Base-by-base conservation (phyloP, 1,140 invertebrate genomes). In the Acyrthosiphon pisum region DNA sequence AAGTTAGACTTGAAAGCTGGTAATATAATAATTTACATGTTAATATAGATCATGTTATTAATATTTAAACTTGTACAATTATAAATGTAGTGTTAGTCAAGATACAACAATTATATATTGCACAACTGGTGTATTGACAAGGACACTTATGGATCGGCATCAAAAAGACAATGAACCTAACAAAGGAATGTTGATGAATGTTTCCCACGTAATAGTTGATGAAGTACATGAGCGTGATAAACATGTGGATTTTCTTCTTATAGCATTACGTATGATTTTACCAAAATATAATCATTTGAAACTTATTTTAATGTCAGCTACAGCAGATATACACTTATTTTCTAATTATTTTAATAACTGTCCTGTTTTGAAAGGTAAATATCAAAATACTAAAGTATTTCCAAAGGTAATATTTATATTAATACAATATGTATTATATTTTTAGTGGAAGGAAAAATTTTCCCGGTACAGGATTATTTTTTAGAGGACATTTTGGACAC, bases 221-320 rank as follows among this genome's bases (percentile, higher is more conserved):
- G 99, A 99, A 96, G 97, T 94, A 37, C 99, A 99, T 95, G 99
- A 99, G 95, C 96, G 99, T 0, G 98, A 99, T 95, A 96, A 98
- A 94, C 97, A 98, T 94, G 97, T 97, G 90, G 99, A 99, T 95
- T 99, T 99, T 95, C 95, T 99, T 30, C 95, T 99, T 68, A 97
- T 99, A 91, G 97, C 98, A 30, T 95, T 99, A 20, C 96, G 97
- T 93, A 97, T 99, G 94, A 96, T 97, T 8, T 94, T 99, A 11
- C 95, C 96, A 2, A 96, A 97, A 35, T 97, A 97, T 94, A 96
- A 96, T 93, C 96, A 97, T 93, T 95, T 99, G 0, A 97, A 97
- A 94, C 94, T 99, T 0, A 96, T 99, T 88, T 96, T 99, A 2
- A 99, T 99, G 98, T 99, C 98, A n/a, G 99, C 99, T 14, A 98